Percentiles rank a stretch among this genome's conserved stretches.
phyloP scores from a whole-genome alignment of 2,113 vertebrate species.

The Lanius ludovicianus region DNA sequence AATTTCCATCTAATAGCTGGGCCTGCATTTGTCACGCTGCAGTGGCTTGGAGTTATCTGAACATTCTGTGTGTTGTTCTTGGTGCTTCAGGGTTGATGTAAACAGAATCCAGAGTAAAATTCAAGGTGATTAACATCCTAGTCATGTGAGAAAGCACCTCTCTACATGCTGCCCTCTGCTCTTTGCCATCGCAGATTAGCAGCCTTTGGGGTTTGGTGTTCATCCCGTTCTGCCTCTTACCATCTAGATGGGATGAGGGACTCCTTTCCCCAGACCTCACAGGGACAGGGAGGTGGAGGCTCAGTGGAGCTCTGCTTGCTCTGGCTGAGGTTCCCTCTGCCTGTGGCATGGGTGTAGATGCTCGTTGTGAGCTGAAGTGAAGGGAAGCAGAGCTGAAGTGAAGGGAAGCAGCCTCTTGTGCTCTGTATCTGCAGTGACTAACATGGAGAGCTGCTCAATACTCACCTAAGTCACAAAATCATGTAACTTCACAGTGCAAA shows the following conservation, averaged over 20 bases:
- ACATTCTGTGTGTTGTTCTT: not conserved
- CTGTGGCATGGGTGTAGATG: accelerated
- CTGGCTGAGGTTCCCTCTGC: not conserved
- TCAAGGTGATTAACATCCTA: not conserved
- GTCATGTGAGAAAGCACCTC: not conserved
- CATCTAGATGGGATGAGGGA: not conserved
- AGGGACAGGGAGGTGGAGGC: not conserved
- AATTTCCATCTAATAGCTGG: not conserved
- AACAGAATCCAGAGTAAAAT: not conserved
- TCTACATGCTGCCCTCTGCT: not conserved
- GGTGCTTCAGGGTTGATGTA: not conserved
- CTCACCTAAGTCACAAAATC: not conserved
- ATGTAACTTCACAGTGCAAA: not conserved
- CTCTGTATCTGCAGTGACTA: not conserved
- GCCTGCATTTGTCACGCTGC: accelerated
- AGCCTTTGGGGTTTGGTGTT: accelerated
- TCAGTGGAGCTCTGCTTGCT: not conserved
- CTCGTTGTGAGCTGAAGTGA: not conserved
- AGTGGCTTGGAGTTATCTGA: not conserved
- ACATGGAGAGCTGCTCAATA: accelerated
- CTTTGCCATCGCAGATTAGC: not conserved
- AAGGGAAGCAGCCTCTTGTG: not conserved
- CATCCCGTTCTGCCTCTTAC: accelerated
- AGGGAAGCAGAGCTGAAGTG: not conserved
- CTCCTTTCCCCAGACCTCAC: not conserved